Base-by-base conservation (phyloP, 2,797 vertebrate genomes). In the Allobates femoralis region DNA sequence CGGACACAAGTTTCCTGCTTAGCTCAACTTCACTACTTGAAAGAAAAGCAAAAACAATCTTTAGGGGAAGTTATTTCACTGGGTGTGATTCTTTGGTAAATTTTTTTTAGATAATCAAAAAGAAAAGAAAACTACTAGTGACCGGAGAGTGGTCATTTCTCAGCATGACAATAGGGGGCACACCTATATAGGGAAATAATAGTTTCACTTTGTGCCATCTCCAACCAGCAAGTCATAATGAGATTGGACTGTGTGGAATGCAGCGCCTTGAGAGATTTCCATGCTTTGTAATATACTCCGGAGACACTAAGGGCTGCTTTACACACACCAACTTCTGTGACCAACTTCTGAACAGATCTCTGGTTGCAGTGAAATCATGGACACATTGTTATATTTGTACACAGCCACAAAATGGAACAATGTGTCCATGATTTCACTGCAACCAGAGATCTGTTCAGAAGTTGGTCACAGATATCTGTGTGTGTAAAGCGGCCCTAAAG, bases 181-280 rank as follows among this genome's bases (percentile, higher is more conserved):
- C 67, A 41, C 66, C 66, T 32, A 55, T 73, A 32, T 7, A 56
- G 32, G 79, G 66, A 58, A 73, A 53, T 56, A 26, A 69, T 69
- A 37, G 51, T 41, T 74, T 28, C 51, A 34, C 26, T 37, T 23
- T 74, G n/a, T 60, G 30, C 53, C 67, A 73, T 74, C 71, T 62
- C 75, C 41, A 51, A 37, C 50, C 37, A 16, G 50, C 58, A 62
- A n/a, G 26, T 76, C 69, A 30, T 50, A 76, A 56, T 46, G 71
- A 84, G 71, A 84, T 46, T 64, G 82, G 69, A 84, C 28, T 76
- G 26, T 64, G 16, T 75, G 82, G 82, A 84, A 84, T 84, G 82
- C 71, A 75, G 55, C 34, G 71, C 82, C 82, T 74, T 32, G 15
- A 84, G 82, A 56, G 71, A 53, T 50, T 12, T 30, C 73, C 82